A percentile compares a stretch with the other conserved stretches of the same genome.
phyloP scores from a whole-genome alignment of 2,113 vertebrate genomes.

The Solenodon paradoxus region DNA sequence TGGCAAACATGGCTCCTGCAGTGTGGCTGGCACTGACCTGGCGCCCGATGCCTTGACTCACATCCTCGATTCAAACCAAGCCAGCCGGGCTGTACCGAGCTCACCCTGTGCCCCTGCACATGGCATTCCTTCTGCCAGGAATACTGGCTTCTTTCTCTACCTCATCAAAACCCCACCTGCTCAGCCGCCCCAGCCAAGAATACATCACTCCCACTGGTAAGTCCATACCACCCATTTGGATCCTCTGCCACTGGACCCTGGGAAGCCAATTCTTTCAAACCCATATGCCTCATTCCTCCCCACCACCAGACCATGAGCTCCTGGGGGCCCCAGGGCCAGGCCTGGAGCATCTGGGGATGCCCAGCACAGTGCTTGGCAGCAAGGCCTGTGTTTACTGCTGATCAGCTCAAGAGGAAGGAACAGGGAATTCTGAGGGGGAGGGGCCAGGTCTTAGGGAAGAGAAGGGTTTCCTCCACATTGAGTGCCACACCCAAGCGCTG shows the following conservation, averaged over 20 bases:
- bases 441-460: not conserved
- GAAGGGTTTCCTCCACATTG: not conserved
- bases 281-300: not conserved
- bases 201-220: too few species aligned
- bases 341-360: not conserved
- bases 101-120: not conserved
- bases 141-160: not conserved
- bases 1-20: not conserved
- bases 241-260: not conserved
- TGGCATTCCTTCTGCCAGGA: not conserved
- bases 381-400: not conserved
- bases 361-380: not conserved
- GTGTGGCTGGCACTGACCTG: not conserved
- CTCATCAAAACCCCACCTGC: not conserved
- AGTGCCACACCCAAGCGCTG: not conserved
- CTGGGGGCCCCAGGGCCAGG: not conserved
- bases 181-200: not conserved
- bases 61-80: not conserved
- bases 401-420: conserved; percentile 36
- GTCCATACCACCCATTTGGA: not conserved
- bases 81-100: not conserved
- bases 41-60: not conserved
- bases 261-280: not conserved
- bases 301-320: not conserved
- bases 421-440: conserved; percentile 43